Conservation (phyloP, 1,140 invertebrate species). For the Lucilia sericata region DNA sequence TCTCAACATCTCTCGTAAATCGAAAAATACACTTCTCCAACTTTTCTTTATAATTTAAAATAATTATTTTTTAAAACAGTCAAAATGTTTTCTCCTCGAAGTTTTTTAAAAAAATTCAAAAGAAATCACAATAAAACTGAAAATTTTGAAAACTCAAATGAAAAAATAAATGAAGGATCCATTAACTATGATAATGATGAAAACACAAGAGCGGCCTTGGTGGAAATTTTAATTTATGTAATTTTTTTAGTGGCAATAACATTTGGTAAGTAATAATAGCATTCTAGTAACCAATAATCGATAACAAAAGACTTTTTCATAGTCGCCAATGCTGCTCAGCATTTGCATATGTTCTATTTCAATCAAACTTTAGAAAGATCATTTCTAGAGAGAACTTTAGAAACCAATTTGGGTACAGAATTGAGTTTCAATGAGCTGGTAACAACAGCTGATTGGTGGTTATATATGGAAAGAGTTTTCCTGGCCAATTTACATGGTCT, state of each 20-base stretch:
- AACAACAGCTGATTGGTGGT: conserved; percentile 60
- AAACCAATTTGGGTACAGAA: conserved; percentile 51
- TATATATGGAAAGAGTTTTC: conserved; percentile 54
- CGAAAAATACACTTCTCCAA: no score
- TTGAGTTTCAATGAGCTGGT: conserved; percentile 56
- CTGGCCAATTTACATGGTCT: conserved; percentile 56
- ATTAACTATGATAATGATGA: conserved; percentile 45
- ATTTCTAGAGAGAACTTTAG: conserved; percentile 53
- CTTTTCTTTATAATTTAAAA: neutral
- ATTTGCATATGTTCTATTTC: conserved; percentile 63
- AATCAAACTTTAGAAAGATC: conserved; percentile 58
- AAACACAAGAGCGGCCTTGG: conserved; percentile 26
- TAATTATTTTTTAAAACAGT: neutral
- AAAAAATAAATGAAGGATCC: neutral
- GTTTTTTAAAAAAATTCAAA: neutral
- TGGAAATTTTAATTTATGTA: conserved; percentile 55
- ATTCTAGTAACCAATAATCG: no score
- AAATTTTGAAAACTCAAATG: neutral
- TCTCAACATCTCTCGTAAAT: no score
- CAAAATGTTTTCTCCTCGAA: conserved; percentile 3
- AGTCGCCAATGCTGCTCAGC: conserved; percentile 57
- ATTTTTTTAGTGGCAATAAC: conserved; percentile 60
- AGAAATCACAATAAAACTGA: neutral
- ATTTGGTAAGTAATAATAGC: conserved; percentile 52
- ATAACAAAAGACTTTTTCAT: neutral